Evolutionary conservation across 2,888 invertebrate genomes (phyloP), one percentile per base, ranked within the genome.

Genomic region (Ptychoptera contaminata): DNA sequence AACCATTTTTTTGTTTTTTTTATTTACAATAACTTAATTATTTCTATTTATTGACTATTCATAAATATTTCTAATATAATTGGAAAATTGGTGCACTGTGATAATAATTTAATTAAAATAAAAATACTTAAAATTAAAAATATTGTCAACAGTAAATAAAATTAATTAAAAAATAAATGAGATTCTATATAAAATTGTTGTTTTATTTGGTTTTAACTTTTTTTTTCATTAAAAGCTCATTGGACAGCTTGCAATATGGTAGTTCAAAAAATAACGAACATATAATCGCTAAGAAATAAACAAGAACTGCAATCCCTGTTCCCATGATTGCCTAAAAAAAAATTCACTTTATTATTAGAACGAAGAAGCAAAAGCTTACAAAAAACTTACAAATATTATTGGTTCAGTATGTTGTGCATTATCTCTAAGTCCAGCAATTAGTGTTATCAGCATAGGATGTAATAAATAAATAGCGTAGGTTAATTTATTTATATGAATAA

Each of bases 401-500:
- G 64, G 64, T 56, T 66, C 63, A 16, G 61, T 59, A 44, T 62
- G 58, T 0, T 61, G 61, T 45, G 64, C 63, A 23, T 56, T 55
- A 39, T 54, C 63, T 2, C 63, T 59, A 45, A 61, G 47, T 32
- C 64, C 60, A 40, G 60, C 71, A 16, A 73, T 55, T 37, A 71
- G 59, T 43, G 61, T 63, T 47, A 74, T 70, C 10, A 75, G 52
- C 34, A 74, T 55, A 1, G 76, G 76, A 62, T 76, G 74, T 23
- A 75, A 50, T 30, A 76, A 59, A 54, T 76, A 76, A 31, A 72
- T 70, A 40, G 70, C 70, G 54, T 72, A 76, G 0, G 75, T 72
- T 31, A 76, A 53, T 48, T 71, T 67, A 53, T 74, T 74, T 4
- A 75, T 44, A 37, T 65, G 66, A 43, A 64, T 62, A 44, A 65